Base-by-base conservation (phyloP, 2,113 vertebrate genomes). In the Phyllopteryx taeniolatus region DNA sequence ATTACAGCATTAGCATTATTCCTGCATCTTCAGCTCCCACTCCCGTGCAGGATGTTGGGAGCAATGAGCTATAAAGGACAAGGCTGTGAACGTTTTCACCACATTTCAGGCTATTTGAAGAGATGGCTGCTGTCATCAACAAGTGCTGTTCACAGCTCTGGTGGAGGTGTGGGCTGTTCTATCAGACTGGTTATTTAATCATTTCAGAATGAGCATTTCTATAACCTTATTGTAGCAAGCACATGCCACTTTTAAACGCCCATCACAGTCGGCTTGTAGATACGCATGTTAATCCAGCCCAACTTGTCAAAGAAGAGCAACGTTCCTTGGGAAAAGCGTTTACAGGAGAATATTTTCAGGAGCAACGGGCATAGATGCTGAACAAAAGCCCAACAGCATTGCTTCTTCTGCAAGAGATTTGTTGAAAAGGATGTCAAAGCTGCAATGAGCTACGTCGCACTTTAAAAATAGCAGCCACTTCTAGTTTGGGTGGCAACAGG, bases 51-150 rank as follows among this genome's bases (percentile, higher is more conserved):
- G 53, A 74, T 78, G 81, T 67, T 77, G 76, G 74, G 75, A 85
- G 81, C 9, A n/a, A 78, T 78, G 71, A 49, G 39, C 75, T 70
- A 77, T 71, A 68, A 65, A 67, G 76, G 84, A 81, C 83, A 82
- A 70, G 71, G 85, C 72, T 87, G 90, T 80, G 86, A 90, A 88
- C 68, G 72, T 87, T 90, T 86, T 85, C 87, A 85, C 88, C 80
- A 79, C 79, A 77, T 83, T 81, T 39, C 69, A 33, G 63, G 79
- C 86, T 90, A 90, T 91, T 89, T 87, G 88, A 72, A 87, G 88
- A 88, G 80, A 86, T 76, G 86, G 82, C 81, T 85, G 86, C 87
- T 91, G 88, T 87, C 88, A 84, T 89, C 87, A 85, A 70, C 80
- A 75, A 86, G 84, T 75, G 81, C 73, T 84, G 83, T 83, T 91